phyloP scores from a whole-genome alignment of 2,797 vertebrate species.

The Sebastes trivittatus region DNA sequence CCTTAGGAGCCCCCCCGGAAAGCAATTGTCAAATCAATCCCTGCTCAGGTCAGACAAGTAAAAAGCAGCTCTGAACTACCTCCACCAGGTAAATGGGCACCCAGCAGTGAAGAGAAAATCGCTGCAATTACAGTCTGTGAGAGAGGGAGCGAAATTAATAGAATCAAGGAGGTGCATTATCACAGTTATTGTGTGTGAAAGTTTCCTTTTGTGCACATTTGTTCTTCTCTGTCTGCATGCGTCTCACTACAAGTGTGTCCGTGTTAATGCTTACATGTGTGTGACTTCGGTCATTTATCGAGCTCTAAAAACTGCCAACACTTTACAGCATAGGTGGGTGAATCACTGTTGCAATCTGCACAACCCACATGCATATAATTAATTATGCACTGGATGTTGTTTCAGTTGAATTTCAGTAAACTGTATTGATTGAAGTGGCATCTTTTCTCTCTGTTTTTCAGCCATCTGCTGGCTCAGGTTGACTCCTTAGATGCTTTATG shows the following conservation, averaged over 20 bases:
- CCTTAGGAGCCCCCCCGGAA: background rate
- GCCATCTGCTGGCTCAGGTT: background rate
- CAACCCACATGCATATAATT: background rate
- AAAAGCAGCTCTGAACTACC: constrained; percentile 2
- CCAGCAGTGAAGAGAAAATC: constrained; percentile 26
- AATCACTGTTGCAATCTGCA: background rate
- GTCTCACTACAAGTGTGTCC: background rate
- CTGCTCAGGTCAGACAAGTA: background rate
- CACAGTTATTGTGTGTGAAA: background rate
- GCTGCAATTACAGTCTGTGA: constrained; percentile 38
- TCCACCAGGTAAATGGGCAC: constrained; percentile 17
- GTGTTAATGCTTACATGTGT: background rate
- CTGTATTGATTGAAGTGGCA: background rate
- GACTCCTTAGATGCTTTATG: background rate
- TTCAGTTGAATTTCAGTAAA: background rate
- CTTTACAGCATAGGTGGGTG: background rate
- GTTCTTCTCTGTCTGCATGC: background rate
- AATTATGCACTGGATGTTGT: background rate
- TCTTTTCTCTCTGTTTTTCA: background rate
- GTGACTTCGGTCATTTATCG: background rate
- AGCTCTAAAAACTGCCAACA: background rate
- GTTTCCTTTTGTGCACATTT: background rate
- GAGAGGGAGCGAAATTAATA: background rate
- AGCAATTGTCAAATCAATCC: background rate
- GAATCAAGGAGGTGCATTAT: background rate